These are phyloP conservation scores for Cranoglanis bouderius DNA, from an alignment of 2,113 vertebrate species.

Conservation along the genomic window DNA sequence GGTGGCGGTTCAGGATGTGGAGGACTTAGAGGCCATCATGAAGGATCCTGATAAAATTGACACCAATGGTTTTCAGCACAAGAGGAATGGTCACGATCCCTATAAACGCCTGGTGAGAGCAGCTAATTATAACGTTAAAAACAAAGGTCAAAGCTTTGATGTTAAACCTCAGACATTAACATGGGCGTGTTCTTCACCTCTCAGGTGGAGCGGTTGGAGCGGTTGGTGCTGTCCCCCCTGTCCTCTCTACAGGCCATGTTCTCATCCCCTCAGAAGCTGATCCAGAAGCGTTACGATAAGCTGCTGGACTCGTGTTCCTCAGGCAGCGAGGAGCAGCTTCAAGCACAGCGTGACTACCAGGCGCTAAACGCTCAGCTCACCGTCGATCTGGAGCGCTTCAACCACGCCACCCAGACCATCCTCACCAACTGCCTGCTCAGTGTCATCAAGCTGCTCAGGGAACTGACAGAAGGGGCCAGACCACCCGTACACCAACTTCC, in stretches of 20 bases:
- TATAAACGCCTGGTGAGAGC: conserved; percentile 85
- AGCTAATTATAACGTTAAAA: background rate
- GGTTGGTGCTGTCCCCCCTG: conserved; percentile 80
- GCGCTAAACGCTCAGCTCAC: conserved; percentile 90
- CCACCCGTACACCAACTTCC: conserved; percentile 71
- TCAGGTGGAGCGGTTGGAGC: conserved; percentile 71
- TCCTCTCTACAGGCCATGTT: conserved; percentile 85
- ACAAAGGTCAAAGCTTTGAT: background rate
- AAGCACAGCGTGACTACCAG: conserved; percentile 86
- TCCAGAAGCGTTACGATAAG: conserved; percentile 98
- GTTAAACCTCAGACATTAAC: background rate
- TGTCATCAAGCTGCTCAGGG: conserved; percentile 76
- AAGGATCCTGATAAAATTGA: conserved; percentile 70
- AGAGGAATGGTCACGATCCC: conserved; percentile 66
- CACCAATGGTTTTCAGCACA: conserved; percentile 54
- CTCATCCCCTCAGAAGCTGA: conserved; percentile 91
- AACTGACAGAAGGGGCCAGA: conserved; percentile 68
- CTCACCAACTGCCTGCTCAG: conserved; percentile 81
- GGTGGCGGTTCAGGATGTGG: conserved; percentile 75
- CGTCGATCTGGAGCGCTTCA: conserved; percentile 91
- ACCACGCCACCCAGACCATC: conserved; percentile 77
- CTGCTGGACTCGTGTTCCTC: conserved; percentile 87
- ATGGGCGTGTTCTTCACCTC: background rate
- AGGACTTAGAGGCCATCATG: conserved; percentile 78
- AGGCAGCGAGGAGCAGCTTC: conserved; percentile 74